Evolutionary conservation across 2,113 vertebrate species (phyloP), one percentile per base, ranked within the genome.

Genomic region (Trinectes maculatus): DNA sequence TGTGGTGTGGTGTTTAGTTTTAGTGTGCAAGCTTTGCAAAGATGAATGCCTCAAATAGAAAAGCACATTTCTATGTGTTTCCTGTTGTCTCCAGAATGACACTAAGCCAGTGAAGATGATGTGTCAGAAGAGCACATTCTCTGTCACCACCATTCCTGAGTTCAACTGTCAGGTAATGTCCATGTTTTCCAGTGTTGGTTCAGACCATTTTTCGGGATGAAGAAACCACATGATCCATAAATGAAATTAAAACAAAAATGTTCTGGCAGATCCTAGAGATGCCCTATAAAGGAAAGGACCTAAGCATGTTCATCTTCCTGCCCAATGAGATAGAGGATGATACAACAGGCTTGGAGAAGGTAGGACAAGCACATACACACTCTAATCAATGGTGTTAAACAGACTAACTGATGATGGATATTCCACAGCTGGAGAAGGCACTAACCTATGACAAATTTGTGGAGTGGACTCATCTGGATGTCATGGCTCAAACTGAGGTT

Each of bases 231-330:
- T n/a, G 10, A 46, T 22, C 19, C 3, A 43, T 4, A 51, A 12
- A 22, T 36, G 29, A 21, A 19, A 53, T 22, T 19, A 10, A 31
- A 52, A 33, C n/a, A 6, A 2, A 4, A 16, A 10, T 18, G 39
- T n/a, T 67, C 10, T 47, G 3, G 53, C 85, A 91, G 85, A 75
- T 98, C 86, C 92, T 99, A 3, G 97, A 96, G 86, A 85, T 99
- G 46, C 96, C 97, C 0, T 98, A 96, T 66, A 84, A 89, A 44
- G 95, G 94, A 40, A 95, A 95, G 26, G 95, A 96, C 25, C 92
- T 99, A 28, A 98, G 96, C 80, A 96, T 99, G 95, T 83, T 98
- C 52, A 93, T 99, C 85, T 82, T 98, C 67, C 90, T 99, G 1
- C 98, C 98, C 36, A 91, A 75, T 57, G 83, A 91, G 0, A 90